Evolutionary conservation across 2,797 vertebrate genomes (phyloP), one percentile per base, ranked within the genome.

Genomic region (Bradypus variegatus): DNA sequence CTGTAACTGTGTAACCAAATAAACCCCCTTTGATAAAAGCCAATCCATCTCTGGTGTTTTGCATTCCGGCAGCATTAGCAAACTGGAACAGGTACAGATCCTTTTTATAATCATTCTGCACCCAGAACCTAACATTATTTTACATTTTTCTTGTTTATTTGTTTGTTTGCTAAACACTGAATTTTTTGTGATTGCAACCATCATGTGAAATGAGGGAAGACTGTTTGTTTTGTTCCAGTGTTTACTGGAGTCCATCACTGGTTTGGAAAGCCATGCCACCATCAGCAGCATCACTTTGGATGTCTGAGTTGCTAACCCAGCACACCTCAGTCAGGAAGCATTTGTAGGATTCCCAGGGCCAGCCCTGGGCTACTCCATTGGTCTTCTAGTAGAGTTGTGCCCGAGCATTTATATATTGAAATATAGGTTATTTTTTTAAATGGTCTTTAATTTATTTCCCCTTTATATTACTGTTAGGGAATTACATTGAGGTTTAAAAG

Each of bases 201-300:
- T 72, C 38, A 2, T 11, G 48, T 58, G 38, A 79, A 91, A 58
- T 36, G 4, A 73, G 27, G 67, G 67, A 15, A 89, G 29, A n/a
- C 23, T 23, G 5, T 38, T 48, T 0, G 0, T 23, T 12, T 8
- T 41, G 41, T 79, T 64, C n/a, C 0, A 0, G 21, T 60, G 64
- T 91, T 58, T 58, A 58, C 58, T 11, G 33, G 55, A 23, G 8
- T 41, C 14, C 27, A 27, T 60, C 70, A 7, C 33, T 72, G 31
- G 36, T 23, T 7, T 19, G 12, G 82, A 84, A 87, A 84, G 33
- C 15, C 29, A 3, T 0, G 15, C n/a, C 58, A 10, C 19, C 45
- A 6, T 15, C 53, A 58, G 82, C 41, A 19, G 29, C 19, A n/a
- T 18, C 45, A 9, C 45, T 48, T 48, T 31, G 4, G 27, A 9